phyloP scores from a whole-genome alignment of 2,888 invertebrate genomes.

The Drosophila mayaguana region DNA sequence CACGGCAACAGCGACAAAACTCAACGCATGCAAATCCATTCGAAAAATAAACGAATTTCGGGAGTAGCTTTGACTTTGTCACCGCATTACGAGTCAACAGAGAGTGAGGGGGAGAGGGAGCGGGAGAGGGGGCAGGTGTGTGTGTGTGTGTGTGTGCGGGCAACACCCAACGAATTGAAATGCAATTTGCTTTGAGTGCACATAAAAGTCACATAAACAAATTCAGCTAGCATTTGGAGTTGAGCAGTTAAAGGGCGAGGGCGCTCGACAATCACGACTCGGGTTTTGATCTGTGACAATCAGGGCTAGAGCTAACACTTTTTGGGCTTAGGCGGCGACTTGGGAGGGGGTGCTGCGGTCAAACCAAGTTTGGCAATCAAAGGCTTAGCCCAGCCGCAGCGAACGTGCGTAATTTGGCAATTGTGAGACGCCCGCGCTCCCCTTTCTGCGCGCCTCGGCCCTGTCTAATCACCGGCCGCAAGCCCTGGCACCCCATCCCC shows the following conservation, averaged over 20 bases:
- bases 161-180: slow-evolving; percentile 57
- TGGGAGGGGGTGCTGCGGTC: slow-evolving; percentile 16
- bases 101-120: neutral
- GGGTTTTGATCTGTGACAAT: neutral
- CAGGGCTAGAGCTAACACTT: slow-evolving; percentile 2
- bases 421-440: slow-evolving; percentile 28
- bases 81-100: slow-evolving; percentile 23
- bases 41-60: slow-evolving; percentile 13
- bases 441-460: neutral
- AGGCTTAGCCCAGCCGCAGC: slow-evolving; percentile 62
- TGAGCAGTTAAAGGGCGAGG: neutral
- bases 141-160: slow-evolving; percentile 9
- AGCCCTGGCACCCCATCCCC: slow-evolving; percentile 16
- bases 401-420: slow-evolving; percentile 60
- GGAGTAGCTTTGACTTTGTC: slow-evolving; percentile 53
- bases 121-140: neutral
- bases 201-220: slow-evolving; percentile 59
- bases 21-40: slow-evolving; percentile 65
- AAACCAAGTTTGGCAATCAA: slow-evolving; percentile 61
- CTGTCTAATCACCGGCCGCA: neutral
- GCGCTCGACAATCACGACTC: neutral
- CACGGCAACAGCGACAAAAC: slow-evolving; percentile 62
- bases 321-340: slow-evolving; percentile 2
- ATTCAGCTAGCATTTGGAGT: slow-evolving; percentile 20
- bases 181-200: slow-evolving; percentile 71